Base-by-base conservation (phyloP, 1,140 invertebrate species). In the Formica exsecta region DNA sequence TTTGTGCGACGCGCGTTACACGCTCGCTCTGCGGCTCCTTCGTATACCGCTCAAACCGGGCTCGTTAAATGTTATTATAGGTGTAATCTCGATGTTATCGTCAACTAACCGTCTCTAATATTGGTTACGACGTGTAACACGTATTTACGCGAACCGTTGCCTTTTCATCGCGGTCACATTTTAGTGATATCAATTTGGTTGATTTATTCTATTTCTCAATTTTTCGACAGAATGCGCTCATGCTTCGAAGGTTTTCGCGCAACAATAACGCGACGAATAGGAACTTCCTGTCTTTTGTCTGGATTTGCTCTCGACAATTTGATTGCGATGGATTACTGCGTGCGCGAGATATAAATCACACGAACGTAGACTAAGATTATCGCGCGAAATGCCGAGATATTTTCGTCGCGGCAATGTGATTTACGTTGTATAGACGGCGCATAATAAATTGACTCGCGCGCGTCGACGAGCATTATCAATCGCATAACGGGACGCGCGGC, bases 401-500 rank as follows among this genome's bases (percentile, higher is more conserved):
- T 85, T 76, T 83, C 86, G 61, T 65, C 80, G 48, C 36, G 66
- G 68, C n/a, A 29, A 29, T 61, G 79, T 44, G 80, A 44, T 85
- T 81, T 41, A 57, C 59, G 25, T 83, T 64, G 73, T 22, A 62
- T 32, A 57, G 86, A 74, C 59, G 25, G 54, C 6, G 25, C 32
- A 71, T 89, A 90, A 89, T 75, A 87, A 87, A 79, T 90, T 68
- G 75, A 48, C 75, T 89, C 64, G 51, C 76, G 32, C 59, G 77
- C 75, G 75, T 86, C 85, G 36, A 16, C 51, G 59, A 44, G 41
- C 59, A 90, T 85, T 90, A 90, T 90, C 88, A 85, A 85, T 90
- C 68, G 84, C n/a, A 48, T 90, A 90, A 90, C 89, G 89, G 89
- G 70, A 89, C 57, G 29, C 22, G 16, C 76, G 41, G 16, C 25